A percentile compares a stretch with the other conserved stretches of the same genome.
phyloP scores from a whole-genome alignment of 2,113 vertebrate genomes.

The Lepus europaeus region DNA sequence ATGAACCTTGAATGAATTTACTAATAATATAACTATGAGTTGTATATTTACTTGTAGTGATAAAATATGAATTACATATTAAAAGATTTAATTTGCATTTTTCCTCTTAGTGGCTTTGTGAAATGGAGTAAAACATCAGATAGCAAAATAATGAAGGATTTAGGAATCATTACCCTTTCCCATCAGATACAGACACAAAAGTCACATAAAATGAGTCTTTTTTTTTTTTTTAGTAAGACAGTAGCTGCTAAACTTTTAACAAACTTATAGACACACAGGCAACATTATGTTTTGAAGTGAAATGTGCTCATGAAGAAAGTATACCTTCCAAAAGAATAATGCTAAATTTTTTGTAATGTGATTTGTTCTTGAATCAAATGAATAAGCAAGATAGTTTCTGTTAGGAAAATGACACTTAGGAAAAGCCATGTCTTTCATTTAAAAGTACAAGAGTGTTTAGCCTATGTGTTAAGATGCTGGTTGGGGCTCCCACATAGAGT shows the following conservation, averaged over 20 bases:
- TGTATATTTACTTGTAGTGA: background rate
- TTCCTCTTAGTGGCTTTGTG: background rate
- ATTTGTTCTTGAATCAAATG: background rate
- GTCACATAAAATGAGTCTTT: background rate
- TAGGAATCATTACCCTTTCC: background rate
- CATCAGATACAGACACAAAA: background rate
- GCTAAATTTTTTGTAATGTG: background rate
- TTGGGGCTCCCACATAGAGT: no score
- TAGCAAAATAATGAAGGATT: background rate
- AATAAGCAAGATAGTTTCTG: background rate
- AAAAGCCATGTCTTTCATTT: background rate
- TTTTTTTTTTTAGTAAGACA: background rate
- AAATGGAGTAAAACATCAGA: background rate
- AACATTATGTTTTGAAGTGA: background rate
- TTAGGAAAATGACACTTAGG: background rate
- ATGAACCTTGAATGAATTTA: constrained; percentile 27
- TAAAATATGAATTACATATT: constrained; percentile 27
- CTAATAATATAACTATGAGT: background rate
- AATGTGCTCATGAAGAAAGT: background rate
- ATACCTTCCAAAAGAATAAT: background rate
- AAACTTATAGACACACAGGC: background rate
- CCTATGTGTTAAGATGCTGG: no score
- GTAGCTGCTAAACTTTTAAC: background rate
- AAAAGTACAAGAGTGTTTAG: no score
- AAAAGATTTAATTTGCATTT: constrained; percentile 8